These are phyloP conservation scores for Gorsachius goisagi DNA, from an alignment of 2,113 vertebrate species.

Conservation along the genomic window DNA sequence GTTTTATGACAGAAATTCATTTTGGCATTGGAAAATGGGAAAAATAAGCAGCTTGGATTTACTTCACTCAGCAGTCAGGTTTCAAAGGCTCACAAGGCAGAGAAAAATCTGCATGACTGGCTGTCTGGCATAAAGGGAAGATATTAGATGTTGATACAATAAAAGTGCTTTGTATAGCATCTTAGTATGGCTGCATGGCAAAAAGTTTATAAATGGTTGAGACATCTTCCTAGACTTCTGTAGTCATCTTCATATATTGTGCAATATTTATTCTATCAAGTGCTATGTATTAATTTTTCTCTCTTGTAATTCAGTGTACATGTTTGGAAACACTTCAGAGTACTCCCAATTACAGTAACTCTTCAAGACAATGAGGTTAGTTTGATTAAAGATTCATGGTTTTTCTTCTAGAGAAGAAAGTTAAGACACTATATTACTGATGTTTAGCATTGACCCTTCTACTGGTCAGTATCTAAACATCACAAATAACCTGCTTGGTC, in stretches of 20 bases:
- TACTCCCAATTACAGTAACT: not conserved
- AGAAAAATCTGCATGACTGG: not conserved
- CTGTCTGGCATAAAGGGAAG: not conserved
- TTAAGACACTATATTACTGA: not conserved
- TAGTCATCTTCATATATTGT: not conserved
- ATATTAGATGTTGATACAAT: not conserved
- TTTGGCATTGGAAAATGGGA: not conserved
- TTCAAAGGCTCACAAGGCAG: constrained; percentile 45
- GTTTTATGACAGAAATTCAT: constrained; percentile 32
- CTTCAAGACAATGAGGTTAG: not conserved
- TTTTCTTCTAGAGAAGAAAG: not conserved
- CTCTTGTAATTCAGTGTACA: not conserved
- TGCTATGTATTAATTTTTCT: not conserved
- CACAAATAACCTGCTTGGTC: not conserved
- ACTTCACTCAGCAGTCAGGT: constrained; percentile 10
- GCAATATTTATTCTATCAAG: not conserved
- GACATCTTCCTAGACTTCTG: not conserved
- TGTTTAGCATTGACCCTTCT: not conserved
- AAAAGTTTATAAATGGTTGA: not conserved
- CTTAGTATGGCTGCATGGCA: not conserved
- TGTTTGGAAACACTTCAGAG: not conserved
- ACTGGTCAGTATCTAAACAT: not conserved
- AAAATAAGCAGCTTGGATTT: not conserved
- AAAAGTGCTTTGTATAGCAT: not conserved
- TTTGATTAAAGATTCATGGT: not conserved